Evolutionary conservation across 1,140 invertebrate species (phyloP).

Genomic region (Drosophila ogumai): DNA sequence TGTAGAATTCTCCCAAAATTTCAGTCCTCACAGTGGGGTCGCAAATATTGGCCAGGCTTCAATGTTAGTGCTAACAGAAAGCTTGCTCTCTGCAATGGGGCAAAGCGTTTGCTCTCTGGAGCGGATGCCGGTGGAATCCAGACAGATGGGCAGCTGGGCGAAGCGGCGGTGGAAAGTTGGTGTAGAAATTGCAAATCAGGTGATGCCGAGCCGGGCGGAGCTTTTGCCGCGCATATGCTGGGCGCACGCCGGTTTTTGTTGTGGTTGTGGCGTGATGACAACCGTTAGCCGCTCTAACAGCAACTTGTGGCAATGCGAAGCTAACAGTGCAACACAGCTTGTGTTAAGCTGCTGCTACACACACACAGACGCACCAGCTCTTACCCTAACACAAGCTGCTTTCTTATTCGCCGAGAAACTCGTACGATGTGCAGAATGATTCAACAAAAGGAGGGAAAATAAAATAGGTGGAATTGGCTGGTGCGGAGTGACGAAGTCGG

Average conservation of each 20-base stretch:
- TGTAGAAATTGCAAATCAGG: slow-evolving; percentile 79
- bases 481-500: slow-evolving; percentile 32
- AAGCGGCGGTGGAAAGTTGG: slow-evolving; percentile 39
- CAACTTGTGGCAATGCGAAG: slow-evolving; percentile 41
- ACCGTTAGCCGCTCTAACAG: slow-evolving; percentile 16
- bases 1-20: not conserved
- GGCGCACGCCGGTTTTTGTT: slow-evolving; percentile 33
- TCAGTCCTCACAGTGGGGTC: not conserved
- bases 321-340: slow-evolving; percentile 61
- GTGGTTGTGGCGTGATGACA: slow-evolving; percentile 57
- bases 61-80: slow-evolving; percentile 13
- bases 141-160: slow-evolving; percentile 21
- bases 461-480: slow-evolving; percentile 33
- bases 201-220: slow-evolving; percentile 67
- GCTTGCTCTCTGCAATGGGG: slow-evolving; percentile 8
- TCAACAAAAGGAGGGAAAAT: slow-evolving; percentile 59
- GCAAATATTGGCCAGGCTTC: not conserved
- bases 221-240: slow-evolving; percentile 43
- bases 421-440: slow-evolving; percentile 74
- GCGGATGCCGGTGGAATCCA: slow-evolving; percentile 16
- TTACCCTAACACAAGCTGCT: slow-evolving; percentile 45
- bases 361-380: slow-evolving; percentile 3
- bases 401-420: slow-evolving; percentile 77
- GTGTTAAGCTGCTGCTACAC: slow-evolving; percentile 41
- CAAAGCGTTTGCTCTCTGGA: slow-evolving; percentile 24